Evolutionary conservation across 2,797 vertebrate species (phyloP), one percentile per base, ranked within the genome.

Genomic region (Taenioides sp.): DNA sequence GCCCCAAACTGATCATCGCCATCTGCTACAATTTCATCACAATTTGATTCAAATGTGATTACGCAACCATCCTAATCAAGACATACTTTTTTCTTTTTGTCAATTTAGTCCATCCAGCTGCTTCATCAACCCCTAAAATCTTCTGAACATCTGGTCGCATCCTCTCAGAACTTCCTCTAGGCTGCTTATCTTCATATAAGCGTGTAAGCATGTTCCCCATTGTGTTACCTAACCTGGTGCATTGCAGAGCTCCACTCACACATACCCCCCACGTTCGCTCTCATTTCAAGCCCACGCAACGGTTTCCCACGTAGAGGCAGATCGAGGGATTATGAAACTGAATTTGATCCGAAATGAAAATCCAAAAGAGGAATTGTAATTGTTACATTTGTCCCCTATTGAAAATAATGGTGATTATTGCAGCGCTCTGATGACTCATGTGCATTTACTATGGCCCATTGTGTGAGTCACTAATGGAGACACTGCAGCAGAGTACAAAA

Each of bases 191-290:
- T 37, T 37, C 34, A 37, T 37, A 9, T 37, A 10, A 37, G 7
- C 7, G 34, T 37, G 34, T 37, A 10, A 37, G 9, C 16, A 47
- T 47, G 43, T 54, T 54, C 17, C 17, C 50, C 80, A 72, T 87
- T 81, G 90, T 84, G 85, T 91, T 89, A 87, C 82, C 85, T 88
- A 87, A 89, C 71, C 79, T 89, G 88, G 80, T 88, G 80, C 89
- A 85, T 76, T 90, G 82, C 82, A 76, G 84, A 70, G 83, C 84
- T 87, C 83, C 50, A 74, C 34, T 34, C 68, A 74, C 64, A 23
- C 61, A 7, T 2, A 54, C 49, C 28, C 71, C 74, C 37, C 25
- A 65, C 31, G 1, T 34, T 64, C 82, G 79, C 69, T 78, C 78
- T 80, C 3, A n/a, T 82, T 87, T 86, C 49, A 71, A 69, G 28